Percentiles rank a stretch among this genome's conserved stretches.
Evolutionary conservation across 2,797 vertebrate species (phyloP).

Genomic region (Helostoma temminkii): DNA sequence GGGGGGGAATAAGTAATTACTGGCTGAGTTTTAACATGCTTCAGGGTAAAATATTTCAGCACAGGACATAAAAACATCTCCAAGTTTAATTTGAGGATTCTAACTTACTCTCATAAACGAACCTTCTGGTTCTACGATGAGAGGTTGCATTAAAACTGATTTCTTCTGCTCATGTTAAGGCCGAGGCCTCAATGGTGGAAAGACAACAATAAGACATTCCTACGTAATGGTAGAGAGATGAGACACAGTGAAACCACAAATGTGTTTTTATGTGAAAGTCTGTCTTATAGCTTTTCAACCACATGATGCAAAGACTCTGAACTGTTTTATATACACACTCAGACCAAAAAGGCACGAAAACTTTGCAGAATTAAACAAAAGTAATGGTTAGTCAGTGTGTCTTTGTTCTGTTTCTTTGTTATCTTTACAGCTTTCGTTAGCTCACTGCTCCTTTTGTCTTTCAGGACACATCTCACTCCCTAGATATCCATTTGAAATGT

Average conservation of each 20-base stretch:
- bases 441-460: conserved; percentile 6
- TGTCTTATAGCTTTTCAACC: not conserved
- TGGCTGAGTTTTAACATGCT: conserved; percentile 14
- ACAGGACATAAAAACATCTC: not conserved
- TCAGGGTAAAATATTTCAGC: conserved; percentile 18
- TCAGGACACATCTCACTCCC: conserved; percentile 15
- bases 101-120: conserved; percentile 2
- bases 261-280: not conserved
- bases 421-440: not conserved
- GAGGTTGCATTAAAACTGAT: conserved; percentile 35
- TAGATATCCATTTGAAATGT: conserved; percentile 64
- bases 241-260: conserved; percentile 1
- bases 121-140: conserved; percentile 28
- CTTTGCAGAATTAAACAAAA: not conserved
- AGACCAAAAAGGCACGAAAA: not conserved
- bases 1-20: not conserved
- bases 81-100: conserved; percentile 3
- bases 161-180: conserved; percentile 27
- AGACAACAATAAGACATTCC: conserved; percentile 30
- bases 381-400: not conserved
- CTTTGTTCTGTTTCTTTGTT: too few relatives aligned
- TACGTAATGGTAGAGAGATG: conserved; percentile 7
- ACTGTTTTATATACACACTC: not conserved
- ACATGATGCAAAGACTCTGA: not conserved
- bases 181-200: conserved; percentile 8